Base-by-base conservation (phyloP, 2,797 vertebrate genomes). In the Ibycter americanus region DNA sequence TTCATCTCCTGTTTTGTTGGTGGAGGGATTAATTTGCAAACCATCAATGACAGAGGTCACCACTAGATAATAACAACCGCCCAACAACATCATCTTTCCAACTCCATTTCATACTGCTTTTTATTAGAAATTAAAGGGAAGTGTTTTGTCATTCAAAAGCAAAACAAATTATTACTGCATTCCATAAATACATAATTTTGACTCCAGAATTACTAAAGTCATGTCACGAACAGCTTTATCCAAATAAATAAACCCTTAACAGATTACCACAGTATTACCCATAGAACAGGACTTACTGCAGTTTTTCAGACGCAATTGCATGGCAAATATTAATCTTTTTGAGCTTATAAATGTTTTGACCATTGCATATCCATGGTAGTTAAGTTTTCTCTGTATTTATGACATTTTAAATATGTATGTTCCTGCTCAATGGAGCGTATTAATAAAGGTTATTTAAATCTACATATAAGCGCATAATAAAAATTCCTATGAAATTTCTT, bases 371-470 rank as follows among this genome's bases (percentile, higher is more conserved):
- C 23, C 10, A 4, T 17, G 36, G 40, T 34, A 44, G 56, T 81
- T 78, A 91, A 58, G 5, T 61, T 74, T 66, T 44, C 29, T 66
- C 26, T 1, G 0, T 34, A 68, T 92, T 87, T 80, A 96, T 49
- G 54, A 56, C 17, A 46, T 23, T 74, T 72, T 44, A 52, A 73
- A 92, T 85, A 66, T 15, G 6, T 56, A 62, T 76, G 44, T 29
- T 91, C 74, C 59, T 79, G 62, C 86, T 86, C 81, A 90, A 36
- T 46, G 19, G 42, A 73, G 34, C 34, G 13, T 46, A 63, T 88
- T 89, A 93, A 93, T 89, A 93, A 90, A 91, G 15, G 40, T 76
- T 59, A 92, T 83, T 90, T 92, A 93, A 79, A 74, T 74, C 59
- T 40, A 84, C n/a, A 31, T 34, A 56, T 63, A 84, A 87, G 52